Evolutionary conservation across 2,113 vertebrate species (phyloP).

Genomic region (Alectura lathami): DNA sequence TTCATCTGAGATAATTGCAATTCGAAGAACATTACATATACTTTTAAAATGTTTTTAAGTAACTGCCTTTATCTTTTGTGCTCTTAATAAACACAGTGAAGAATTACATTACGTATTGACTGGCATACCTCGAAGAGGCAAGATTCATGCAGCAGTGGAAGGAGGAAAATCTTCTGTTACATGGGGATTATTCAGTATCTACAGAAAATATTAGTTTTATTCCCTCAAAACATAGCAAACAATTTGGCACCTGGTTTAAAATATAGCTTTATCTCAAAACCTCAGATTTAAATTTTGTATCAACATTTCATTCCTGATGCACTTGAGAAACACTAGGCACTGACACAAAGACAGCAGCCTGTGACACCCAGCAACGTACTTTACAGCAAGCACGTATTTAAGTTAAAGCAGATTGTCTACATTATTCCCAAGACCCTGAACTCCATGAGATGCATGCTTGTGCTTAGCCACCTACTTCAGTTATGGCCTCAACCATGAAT

Average conservation of each 20-base stretch:
- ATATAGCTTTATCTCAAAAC: background rate
- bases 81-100: background rate
- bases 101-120: background rate
- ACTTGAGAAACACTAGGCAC: background rate
- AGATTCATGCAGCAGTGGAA: background rate
- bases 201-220: background rate
- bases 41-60: background rate
- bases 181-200: background rate
- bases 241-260: background rate
- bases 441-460: background rate
- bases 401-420: background rate
- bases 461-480: background rate
- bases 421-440: background rate
- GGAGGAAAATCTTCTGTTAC: background rate
- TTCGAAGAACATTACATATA: background rate
- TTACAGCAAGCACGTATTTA: background rate
- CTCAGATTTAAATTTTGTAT: background rate
- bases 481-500: background rate
- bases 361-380: background rate
- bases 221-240: background rate
- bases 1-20: constrained; percentile 25
- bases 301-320: background rate
- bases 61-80: background rate
- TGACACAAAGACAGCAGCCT: background rate
- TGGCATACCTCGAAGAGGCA: background rate